Conservation (phyloP, 2,888 invertebrate species). For the Drymonia ruficornis region DNA sequence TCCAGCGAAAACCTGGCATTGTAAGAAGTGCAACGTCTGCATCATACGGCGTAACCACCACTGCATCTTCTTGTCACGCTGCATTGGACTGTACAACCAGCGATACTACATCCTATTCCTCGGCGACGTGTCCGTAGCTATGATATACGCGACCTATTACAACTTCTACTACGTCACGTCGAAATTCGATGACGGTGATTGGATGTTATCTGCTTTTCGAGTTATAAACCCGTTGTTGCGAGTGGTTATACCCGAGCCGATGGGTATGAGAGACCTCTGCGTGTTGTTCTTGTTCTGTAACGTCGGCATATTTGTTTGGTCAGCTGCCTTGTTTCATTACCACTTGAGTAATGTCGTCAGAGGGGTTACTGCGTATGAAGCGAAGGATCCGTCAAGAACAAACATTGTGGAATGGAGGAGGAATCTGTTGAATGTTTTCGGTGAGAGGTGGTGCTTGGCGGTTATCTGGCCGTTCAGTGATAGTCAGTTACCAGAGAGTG, state of each 20-base stretch:
- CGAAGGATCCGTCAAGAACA: constrained; percentile 64
- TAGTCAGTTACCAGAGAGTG: constrained; percentile 47
- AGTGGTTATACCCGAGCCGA: constrained; percentile 38
- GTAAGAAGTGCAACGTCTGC: constrained; percentile 91
- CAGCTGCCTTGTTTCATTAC: constrained; percentile 43
- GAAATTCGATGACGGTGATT: constrained; percentile 44
- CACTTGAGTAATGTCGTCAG: constrained; percentile 78
- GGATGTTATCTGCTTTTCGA: constrained; percentile 42
- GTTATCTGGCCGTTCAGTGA: constrained; percentile 56
- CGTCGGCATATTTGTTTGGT: constrained; percentile 49
- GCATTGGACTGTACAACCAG: constrained; percentile 92
- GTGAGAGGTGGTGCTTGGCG: constrained; percentile 74
- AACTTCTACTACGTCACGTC: constrained; percentile 87
- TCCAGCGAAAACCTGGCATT: constrained; percentile 94
- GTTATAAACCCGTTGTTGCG: constrained; percentile 54
- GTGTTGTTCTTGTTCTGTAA: constrained; percentile 53
- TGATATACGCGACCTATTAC: constrained; percentile 87
- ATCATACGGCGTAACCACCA: constrained; percentile 93
- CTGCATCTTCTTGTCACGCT: constrained; percentile 92
- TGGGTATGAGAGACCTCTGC: constrained; percentile 50
- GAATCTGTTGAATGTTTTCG: constrained; percentile 90
- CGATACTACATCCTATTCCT: constrained; percentile 92
- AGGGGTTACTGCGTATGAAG: constrained; percentile 77
- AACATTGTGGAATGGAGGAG: constrained; percentile 87
- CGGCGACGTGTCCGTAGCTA: constrained; percentile 87